A percentile compares a stretch with the other conserved stretches of the same genome.
phyloP scores from a whole-genome alignment of 2,113 vertebrate species.

The Sander lucioperca region DNA sequence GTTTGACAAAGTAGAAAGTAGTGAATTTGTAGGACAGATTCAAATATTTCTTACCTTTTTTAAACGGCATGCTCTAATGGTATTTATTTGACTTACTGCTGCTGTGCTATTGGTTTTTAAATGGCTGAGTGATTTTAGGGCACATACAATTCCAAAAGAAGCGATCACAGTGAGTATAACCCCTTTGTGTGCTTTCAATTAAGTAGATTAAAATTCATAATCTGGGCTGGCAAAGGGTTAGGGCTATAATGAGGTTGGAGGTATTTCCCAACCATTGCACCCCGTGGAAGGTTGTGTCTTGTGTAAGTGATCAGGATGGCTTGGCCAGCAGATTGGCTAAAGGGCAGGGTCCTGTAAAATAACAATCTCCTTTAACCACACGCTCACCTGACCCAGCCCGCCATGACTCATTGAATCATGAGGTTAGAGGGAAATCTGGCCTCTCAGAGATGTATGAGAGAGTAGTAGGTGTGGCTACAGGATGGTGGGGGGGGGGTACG shows the following conservation, averaged over 20 bases:
- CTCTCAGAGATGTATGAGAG: conserved; percentile 40
- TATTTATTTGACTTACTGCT: background rate
- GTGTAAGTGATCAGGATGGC: conserved; percentile 67
- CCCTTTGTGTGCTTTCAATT: conserved; percentile 23
- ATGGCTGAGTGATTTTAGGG: background rate
- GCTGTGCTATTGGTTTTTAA: background rate
- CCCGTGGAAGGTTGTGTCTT: conserved; percentile 45
- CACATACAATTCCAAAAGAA: conserved; percentile 15
- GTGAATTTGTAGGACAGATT: background rate
- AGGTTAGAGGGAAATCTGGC: conserved; percentile 51
- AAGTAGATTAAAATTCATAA: conserved; percentile 65
- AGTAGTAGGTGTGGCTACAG: conserved; percentile 55
- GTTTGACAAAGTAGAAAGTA: background rate
- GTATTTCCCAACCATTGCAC: conserved; percentile 62
- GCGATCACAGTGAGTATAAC: conserved; percentile 14
- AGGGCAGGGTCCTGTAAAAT: conserved; percentile 27
- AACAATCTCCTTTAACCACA: conserved; percentile 50
- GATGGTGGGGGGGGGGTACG: conserved; percentile 7
- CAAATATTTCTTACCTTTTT: background rate
- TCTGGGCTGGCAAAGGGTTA: conserved; percentile 34
- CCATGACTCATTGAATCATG: conserved; percentile 61
- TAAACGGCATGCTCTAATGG: background rate
- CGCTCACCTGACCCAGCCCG: conserved; percentile 62
- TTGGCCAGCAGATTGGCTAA: conserved; percentile 18
- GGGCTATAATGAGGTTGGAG: conserved; percentile 46